Base-by-base conservation (phyloP, 2,797 vertebrate species). In the Podarcis siculus region DNA sequence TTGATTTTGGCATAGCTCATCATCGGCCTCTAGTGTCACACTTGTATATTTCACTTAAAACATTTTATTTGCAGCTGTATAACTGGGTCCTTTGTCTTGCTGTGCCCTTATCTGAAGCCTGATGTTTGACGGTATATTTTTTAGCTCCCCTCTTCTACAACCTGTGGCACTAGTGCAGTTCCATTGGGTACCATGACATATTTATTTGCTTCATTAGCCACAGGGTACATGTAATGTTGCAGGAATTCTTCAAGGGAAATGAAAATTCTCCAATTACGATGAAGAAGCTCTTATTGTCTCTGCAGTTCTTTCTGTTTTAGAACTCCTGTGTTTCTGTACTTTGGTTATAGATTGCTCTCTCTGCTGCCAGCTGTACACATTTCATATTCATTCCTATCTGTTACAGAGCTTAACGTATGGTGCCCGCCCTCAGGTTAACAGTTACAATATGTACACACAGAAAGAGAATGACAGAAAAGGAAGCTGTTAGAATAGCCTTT, bases 161-260 rank as follows among this genome's bases (percentile, higher is more conserved):
- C 37, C 71, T 75, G 69, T 45, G 42, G 64, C 64, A 69, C 30
- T 73, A 25, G 27, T 77, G 37, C 37, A 61, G 27, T n/a, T 17
- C 61, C 73, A 86, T 17, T 67, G 61, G 66, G 67, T 45, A 32
- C 5, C 32, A 32, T 30, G 35, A 35, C 6, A n/a, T 39, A 76
- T 67, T 82, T 76, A 30, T 82, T 78, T 37, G 37, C 39, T 76
- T 27, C 72, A 37, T 91, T 76, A 90, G 61, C 90, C 66, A 69
- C 23, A 42, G 32, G 64, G 30, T 79, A 86, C 61, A 88, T 79
- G 49, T 86, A 32, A 1, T 90, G 85, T 91, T 86, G 35, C 32
- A 73, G n/a, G n/a, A 73, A 73, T 73, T 73, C 32, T 73, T 73
- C n/a, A 73, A 73, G 30, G 69, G 30, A n/a, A 17, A 86, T 27